These are phyloP conservation scores for Parotocinclus haroldoi DNA, from an alignment of 2,797 vertebrate species.

Conservation along the genomic window DNA sequence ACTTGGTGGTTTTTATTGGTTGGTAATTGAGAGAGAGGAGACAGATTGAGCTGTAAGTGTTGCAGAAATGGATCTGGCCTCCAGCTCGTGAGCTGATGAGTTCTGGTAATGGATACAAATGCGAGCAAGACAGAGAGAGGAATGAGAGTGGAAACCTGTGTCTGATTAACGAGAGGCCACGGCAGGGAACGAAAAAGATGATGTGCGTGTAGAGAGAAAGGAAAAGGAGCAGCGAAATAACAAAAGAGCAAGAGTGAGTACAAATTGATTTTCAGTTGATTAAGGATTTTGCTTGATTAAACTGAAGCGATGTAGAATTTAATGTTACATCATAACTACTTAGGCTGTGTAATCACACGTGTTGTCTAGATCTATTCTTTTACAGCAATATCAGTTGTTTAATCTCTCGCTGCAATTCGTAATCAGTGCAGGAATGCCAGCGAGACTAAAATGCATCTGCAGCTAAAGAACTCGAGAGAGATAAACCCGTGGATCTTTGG, in stretches of 20 bases:
- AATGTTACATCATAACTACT: neutral
- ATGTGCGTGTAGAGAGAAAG: conserved; percentile 19
- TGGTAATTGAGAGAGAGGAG: conserved; percentile 28
- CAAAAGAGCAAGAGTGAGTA: conserved; percentile 5
- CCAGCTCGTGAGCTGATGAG: conserved; percentile 33
- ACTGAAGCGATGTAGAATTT: neutral
- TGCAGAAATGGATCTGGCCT: conserved; percentile 32
- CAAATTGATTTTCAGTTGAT: conserved; percentile 8
- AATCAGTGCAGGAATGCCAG: too few species aligned
- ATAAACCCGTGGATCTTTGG: too few species aligned
- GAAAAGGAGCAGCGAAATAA: conserved; percentile 26
- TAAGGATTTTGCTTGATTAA: conserved; percentile 19
- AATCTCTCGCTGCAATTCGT: too few species aligned
- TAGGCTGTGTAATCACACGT: too few species aligned
- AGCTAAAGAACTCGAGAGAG: too few species aligned
- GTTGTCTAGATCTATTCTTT: too few species aligned
- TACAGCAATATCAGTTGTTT: too few species aligned
- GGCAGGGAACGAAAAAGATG: neutral
- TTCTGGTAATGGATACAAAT: conserved; percentile 33
- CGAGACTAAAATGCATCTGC: too few species aligned
- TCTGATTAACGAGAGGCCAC: conserved; percentile 20
- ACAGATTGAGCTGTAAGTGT: conserved; percentile 37
- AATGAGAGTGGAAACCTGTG: conserved; percentile 26
- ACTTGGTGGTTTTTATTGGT: conserved; percentile 14
- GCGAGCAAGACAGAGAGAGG: conserved; percentile 22